These are phyloP conservation scores for Acleris emargana DNA, from an alignment of 2,888 invertebrate genomes.

Conservation along the genomic window DNA sequence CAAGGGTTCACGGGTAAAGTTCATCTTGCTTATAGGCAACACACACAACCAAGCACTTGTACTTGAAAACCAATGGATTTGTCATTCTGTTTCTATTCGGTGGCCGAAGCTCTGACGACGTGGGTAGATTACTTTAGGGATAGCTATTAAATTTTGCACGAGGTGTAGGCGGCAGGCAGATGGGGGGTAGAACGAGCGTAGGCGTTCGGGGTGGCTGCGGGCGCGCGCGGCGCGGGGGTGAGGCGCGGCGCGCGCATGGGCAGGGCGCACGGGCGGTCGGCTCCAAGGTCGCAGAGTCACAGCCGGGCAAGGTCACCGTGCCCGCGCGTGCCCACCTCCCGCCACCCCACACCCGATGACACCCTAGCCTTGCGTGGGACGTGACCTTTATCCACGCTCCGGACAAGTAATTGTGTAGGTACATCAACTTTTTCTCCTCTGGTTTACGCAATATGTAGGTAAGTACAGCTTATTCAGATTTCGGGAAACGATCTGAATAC, in stretches of 20 bases:
- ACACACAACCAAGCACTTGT: constrained; percentile 9
- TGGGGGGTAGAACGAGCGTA: constrained; percentile 53
- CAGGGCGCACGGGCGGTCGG: constrained; percentile 54
- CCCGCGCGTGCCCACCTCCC: constrained; percentile 75
- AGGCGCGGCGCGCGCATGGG: constrained; percentile 43
- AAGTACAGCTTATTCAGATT: constrained; percentile 58
- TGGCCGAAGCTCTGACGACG: constrained; percentile 48
- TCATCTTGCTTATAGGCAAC: constrained; percentile 11
- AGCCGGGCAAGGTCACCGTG: constrained; percentile 82
- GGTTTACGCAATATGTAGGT: constrained; percentile 59
- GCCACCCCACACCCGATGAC: constrained; percentile 64
- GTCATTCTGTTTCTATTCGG: constrained; percentile 46
- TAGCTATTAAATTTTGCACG: constrained; percentile 75
- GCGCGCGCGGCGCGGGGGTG: constrained; percentile 44
- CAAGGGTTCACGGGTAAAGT: constrained; percentile 3
- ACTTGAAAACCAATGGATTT: constrained; percentile 21
- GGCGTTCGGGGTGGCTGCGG: constrained; percentile 49
- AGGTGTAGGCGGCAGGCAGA: constrained; percentile 61
- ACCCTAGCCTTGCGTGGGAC: constrained; percentile 79
- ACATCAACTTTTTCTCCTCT: constrained; percentile 38
- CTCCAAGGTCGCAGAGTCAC: constrained; percentile 83
- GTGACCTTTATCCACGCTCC: constrained; percentile 81
- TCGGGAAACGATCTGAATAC: constrained; percentile 39
- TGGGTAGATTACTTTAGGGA: constrained; percentile 52
- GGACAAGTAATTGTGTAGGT: constrained; percentile 74